Evolutionary conservation across 2,113 vertebrate genomes (phyloP).

Genomic region (Alethe diademata): DNA sequence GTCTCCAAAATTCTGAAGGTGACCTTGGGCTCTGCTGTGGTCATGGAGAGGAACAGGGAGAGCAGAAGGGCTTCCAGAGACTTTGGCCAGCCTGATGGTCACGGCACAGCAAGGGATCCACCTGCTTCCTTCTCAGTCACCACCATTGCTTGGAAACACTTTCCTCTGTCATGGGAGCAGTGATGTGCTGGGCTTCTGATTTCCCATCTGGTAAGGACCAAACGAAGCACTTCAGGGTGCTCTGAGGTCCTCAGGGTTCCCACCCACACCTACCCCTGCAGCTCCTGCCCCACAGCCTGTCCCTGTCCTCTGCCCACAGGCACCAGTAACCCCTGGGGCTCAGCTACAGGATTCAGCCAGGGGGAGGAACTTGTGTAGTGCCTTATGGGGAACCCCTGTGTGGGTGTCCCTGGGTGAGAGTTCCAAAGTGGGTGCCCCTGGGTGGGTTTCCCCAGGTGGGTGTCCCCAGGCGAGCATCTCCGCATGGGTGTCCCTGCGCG

Average conservation of each 20-base stretch:
- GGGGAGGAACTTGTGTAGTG: not conserved
- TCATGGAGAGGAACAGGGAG: not conserved
- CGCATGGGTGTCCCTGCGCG: fast-evolving
- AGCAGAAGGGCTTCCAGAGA: not conserved
- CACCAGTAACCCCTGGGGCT: fast-evolving
- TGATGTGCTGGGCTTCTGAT: not conserved
- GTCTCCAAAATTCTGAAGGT: not conserved
- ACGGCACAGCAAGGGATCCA: not conserved
- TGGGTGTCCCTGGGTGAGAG: too few species aligned
- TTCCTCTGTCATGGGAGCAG: not conserved
- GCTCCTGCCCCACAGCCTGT: not conserved
- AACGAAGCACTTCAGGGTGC: not conserved
- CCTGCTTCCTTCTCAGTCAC: fast-evolving
- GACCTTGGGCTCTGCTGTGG: not conserved
- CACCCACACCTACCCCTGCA: not conserved
- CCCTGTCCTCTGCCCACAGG: not conserved
- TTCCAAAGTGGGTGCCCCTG: fast-evolving
- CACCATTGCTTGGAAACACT: not conserved
- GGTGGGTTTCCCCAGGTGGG: fast-evolving
- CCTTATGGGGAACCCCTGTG: fast-evolving
- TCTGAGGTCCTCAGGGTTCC: not conserved
- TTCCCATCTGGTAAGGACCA: not conserved
- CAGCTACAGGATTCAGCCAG: not conserved
- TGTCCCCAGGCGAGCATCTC: fast-evolving
- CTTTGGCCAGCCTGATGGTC: not conserved